These are phyloP conservation scores for Diuraphis noxia DNA, from an alignment of 1,140 invertebrate species.

Conservation along the genomic window DNA sequence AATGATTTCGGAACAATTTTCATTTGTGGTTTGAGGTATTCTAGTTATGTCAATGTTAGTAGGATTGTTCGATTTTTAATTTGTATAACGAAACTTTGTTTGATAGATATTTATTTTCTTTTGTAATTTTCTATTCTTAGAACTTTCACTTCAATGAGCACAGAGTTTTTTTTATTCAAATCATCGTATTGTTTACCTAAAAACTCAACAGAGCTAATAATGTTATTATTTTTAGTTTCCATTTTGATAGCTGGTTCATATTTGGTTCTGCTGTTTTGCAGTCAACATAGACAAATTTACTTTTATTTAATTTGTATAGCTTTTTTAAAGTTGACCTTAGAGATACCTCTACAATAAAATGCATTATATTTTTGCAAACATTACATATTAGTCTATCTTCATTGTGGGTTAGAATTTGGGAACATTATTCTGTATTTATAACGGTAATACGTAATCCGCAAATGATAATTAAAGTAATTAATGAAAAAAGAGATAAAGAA, in stretches of 20 bases:
- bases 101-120: slow-evolving; percentile 1
- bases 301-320: background rate
- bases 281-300: background rate
- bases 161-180: slow-evolving; percentile 1
- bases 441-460: background rate
- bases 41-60: slow-evolving; percentile 8
- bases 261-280: background rate
- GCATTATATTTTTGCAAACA: background rate
- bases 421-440: slow-evolving; percentile 27
- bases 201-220: background rate
- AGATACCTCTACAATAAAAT: background rate
- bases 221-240: slow-evolving; percentile 19
- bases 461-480: background rate
- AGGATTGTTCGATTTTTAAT: background rate
- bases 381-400: background rate
- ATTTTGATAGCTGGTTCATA: background rate
- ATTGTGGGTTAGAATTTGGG: background rate
- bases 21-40: slow-evolving; percentile 5
- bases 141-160: background rate
- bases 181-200: background rate
- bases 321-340: slow-evolving; percentile 7
- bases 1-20: background rate
- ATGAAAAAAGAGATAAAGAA: background rate
- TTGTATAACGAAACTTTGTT: background rate
- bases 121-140: background rate